Evolutionary conservation across 2,888 invertebrate species (phyloP).

Genomic region (Epinotia ramella): DNA sequence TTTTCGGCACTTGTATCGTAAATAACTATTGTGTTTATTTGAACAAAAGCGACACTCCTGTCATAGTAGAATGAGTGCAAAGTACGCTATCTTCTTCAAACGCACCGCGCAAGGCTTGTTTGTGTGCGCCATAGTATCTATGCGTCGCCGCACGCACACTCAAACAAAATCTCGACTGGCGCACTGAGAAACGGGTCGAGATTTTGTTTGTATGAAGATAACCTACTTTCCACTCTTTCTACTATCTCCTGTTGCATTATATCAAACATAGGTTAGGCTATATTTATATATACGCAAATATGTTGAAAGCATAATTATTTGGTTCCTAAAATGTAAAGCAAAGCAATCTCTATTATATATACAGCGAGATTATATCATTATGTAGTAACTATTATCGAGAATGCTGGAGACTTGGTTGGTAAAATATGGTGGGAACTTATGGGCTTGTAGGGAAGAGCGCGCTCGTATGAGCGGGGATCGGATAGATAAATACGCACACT

Average conservation of each 20-base stretch:
- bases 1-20: too few relatives aligned
- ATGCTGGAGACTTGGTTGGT: not conserved
- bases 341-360: slow-evolving; percentile 38
- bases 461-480: not conserved
- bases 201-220: too few relatives aligned
- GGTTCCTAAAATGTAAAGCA: slow-evolving; percentile 67
- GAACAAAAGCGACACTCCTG: not conserved
- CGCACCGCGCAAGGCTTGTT: too few relatives aligned
- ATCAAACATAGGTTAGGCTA: slow-evolving; percentile 34
- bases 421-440: not conserved
- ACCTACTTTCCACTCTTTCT: too few relatives aligned
- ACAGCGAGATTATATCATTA: slow-evolving; percentile 34
- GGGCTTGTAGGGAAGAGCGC: not conserved
- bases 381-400: slow-evolving; percentile 20
- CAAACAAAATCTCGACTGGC: too few relatives aligned
- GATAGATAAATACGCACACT: too few relatives aligned
- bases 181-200: too few relatives aligned
- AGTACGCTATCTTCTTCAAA: too few relatives aligned
- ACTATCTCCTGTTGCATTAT: slow-evolving; percentile 29
- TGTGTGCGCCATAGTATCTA: too few relatives aligned
- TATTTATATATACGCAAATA: slow-evolving; percentile 39
- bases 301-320: slow-evolving; percentile 54
- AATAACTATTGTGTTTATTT: too few relatives aligned
- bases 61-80: too few relatives aligned
- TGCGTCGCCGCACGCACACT: too few relatives aligned